These are phyloP conservation scores for Crepidodera aurea DNA, from an alignment of 2,888 invertebrate genomes.

Conservation along the genomic window DNA sequence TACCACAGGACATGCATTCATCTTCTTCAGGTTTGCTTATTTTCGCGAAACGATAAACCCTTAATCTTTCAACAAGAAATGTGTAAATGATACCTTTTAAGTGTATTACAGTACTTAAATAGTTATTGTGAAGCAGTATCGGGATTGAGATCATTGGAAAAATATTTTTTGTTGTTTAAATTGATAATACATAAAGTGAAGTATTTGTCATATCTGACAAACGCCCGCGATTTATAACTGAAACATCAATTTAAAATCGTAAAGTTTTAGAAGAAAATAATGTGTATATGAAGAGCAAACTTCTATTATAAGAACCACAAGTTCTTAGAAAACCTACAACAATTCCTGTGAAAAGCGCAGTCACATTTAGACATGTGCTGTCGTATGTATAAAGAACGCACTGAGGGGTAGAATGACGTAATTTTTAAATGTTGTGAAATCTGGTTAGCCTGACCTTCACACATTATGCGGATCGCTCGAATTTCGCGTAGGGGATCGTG, in stretches of 20 bases:
- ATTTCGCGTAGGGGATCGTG: too few species aligned
- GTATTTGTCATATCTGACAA: slow-evolving; percentile 13
- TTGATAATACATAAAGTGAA: slow-evolving; percentile 8
- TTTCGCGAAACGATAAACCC: neutral
- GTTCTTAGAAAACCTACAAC: too few species aligned
- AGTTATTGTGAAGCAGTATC: neutral
- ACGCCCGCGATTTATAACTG: neutral
- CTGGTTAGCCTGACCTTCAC: too few species aligned
- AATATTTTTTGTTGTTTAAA: slow-evolving; percentile 6
- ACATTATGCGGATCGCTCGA: too few species aligned
- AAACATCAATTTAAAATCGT: neutral
- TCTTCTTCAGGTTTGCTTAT: neutral
- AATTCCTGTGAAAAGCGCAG: too few species aligned
- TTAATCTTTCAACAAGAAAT: neutral
- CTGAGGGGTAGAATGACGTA: too few species aligned
- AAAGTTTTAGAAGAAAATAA: neutral
- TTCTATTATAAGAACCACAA: too few species aligned
- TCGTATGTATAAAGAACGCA: too few species aligned
- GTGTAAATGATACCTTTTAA: neutral
- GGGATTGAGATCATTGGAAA: slow-evolving; percentile 3
- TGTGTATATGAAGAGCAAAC: too few species aligned
- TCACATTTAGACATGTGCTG: too few species aligned
- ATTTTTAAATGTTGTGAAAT: too few species aligned
- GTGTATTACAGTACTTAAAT: neutral
- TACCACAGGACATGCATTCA: slow-evolving; percentile 3